Conservation (phyloP, 2,113 vertebrate species). For the Orthonyx spaldingii region DNA sequence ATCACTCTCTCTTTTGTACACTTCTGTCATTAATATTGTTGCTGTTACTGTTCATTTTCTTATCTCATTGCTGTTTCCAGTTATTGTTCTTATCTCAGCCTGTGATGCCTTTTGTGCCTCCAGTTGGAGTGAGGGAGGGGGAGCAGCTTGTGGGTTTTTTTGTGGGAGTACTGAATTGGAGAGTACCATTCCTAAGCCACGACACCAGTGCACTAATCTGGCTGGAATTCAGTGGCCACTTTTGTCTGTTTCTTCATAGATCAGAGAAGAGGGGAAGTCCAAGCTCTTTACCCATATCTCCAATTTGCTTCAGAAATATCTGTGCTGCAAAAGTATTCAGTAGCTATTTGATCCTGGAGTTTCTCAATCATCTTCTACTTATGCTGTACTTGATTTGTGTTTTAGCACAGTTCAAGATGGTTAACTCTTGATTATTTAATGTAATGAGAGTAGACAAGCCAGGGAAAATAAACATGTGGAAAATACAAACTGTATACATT, state of each 20-base stretch:
- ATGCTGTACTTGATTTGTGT: not conserved
- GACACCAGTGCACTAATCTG: not conserved
- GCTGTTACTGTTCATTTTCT: too few relatives aligned
- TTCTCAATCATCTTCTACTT: not conserved
- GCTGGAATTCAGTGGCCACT: not conserved
- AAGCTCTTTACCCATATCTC: not conserved
- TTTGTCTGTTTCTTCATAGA: not conserved
- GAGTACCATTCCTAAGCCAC: not conserved
- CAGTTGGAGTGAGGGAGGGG: not conserved
- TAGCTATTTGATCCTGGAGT: not conserved
- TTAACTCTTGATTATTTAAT: not conserved
- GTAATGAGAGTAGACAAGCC: not conserved
- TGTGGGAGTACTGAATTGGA: not conserved
- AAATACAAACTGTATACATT: not conserved
- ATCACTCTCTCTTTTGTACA: too few relatives aligned
- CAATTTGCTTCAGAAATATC: not conserved
- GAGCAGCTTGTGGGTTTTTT: not conserved
- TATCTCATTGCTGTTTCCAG: too few relatives aligned
- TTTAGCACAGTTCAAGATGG: not conserved
- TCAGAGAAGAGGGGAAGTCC: not conserved
- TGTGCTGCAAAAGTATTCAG: not conserved
- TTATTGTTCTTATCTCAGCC: not conserved
- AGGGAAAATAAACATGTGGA: not conserved
- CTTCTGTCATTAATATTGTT: too few relatives aligned
- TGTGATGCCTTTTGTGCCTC: not conserved